These are phyloP conservation scores for Leucoma salicis DNA, from an alignment of 2,888 invertebrate genomes.

Conservation along the genomic window DNA sequence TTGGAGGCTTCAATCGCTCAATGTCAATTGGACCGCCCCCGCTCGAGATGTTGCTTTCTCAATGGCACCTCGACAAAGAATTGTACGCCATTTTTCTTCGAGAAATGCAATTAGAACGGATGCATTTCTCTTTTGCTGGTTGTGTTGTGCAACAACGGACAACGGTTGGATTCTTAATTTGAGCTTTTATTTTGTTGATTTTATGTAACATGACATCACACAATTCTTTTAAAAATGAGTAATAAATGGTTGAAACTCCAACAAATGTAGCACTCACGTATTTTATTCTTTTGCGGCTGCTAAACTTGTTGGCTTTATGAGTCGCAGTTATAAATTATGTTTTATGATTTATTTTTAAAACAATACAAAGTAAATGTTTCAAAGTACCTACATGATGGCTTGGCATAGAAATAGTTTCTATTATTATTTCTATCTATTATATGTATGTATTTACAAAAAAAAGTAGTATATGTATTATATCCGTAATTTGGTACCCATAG, in stretches of 20 bases:
- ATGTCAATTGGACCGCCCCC: conserved; percentile 57
- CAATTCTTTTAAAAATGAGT: conserved; percentile 17
- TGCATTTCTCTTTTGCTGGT: conserved; percentile 58
- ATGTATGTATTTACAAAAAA: no score
- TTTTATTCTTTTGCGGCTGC: conserved; percentile 18
- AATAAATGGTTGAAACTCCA: conserved; percentile 14
- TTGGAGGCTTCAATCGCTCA: conserved; percentile 60
- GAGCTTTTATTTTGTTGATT: conserved; percentile 33
- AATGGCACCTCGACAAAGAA: conserved; percentile 60
- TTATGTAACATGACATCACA: conserved; percentile 29
- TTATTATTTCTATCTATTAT: no score
- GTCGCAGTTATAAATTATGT: no score
- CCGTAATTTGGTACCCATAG: no score
- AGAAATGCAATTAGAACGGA: conserved; percentile 69
- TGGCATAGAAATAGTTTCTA: no score
- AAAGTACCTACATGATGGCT: no score
- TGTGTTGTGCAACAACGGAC: conserved; percentile 53
- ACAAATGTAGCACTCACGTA: conserved; percentile 19
- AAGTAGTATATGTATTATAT: no score
- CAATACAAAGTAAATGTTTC: no score
- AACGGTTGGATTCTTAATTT: conserved; percentile 50
- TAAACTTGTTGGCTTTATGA: conserved; percentile 18
- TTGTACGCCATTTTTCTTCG: conserved; percentile 67
- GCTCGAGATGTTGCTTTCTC: conserved; percentile 54
- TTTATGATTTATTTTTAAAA: no score